Evolutionary conservation across 92 coral and sea anemone genomes (phyloP).

Genomic region (Actinostola sp.): DNA sequence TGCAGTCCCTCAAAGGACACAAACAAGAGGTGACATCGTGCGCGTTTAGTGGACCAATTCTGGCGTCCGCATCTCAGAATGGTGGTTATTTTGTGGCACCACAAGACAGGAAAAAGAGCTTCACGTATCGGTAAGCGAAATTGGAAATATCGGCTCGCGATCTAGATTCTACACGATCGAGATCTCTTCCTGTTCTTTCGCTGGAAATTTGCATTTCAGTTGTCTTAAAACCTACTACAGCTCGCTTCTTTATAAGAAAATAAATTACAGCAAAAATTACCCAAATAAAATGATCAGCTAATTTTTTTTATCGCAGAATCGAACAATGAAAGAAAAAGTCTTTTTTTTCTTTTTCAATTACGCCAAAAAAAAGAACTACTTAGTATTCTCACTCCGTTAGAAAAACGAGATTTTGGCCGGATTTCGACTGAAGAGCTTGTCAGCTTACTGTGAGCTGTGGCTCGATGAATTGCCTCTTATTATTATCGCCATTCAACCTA

Average conservation of each 20-base stretch:
- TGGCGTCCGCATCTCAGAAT: slow-evolving; percentile 87
- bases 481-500: no score
- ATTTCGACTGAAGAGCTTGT: no score
- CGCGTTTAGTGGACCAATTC: slow-evolving; percentile 73
- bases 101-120: slow-evolving; percentile 79
- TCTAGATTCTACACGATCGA: background rate
- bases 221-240: no score
- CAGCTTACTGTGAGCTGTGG: no score
- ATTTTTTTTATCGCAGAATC: no score
- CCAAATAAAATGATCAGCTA: background rate
- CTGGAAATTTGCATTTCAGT: slow-evolving; percentile 7
- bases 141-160: background rate
- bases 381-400: background rate
- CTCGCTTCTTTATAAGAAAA: background rate
- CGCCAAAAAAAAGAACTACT: background rate
- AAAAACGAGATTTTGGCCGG: no score
- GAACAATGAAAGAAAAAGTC: no score
- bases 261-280: background rate
- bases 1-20: slow-evolving; percentile 70
- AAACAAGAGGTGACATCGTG: slow-evolving; percentile 73
- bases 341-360: no score
- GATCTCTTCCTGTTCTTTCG: background rate
- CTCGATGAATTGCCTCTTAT: no score
- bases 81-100: slow-evolving; percentile 86
- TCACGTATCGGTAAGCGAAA: slow-evolving; percentile 82